A percentile compares a stretch with the other conserved stretches of the same genome.
These are phyloP conservation scores for Drosophila albomicans DNA, from an alignment of 1,140 invertebrate genomes.

Conservation along the genomic window DNA sequence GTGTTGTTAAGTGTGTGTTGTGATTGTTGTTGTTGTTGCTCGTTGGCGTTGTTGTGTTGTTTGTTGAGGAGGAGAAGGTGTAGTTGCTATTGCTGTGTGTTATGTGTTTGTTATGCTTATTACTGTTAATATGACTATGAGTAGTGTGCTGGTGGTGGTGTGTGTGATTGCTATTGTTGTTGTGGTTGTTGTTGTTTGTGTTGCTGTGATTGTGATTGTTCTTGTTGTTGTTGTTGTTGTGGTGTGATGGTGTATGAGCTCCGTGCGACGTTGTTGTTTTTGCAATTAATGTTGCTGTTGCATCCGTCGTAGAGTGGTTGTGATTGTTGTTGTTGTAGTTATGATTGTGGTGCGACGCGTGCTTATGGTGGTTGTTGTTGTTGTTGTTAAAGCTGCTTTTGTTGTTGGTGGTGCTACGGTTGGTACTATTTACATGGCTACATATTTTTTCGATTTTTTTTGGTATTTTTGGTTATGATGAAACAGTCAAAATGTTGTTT, in stretches of 20 bases:
- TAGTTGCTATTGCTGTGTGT: background rate
- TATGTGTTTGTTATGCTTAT: conserved; percentile 63
- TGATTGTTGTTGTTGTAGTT: conserved; percentile 62
- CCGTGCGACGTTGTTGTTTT: conserved; percentile 66
- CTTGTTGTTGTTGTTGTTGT: conserved; percentile 54
- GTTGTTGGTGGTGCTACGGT: conserved; percentile 67
- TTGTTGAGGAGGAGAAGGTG: conserved; percentile 5
- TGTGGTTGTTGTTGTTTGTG: conserved; percentile 41
- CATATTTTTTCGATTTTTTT: conserved; percentile 42
- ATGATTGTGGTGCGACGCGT: conserved; percentile 68
- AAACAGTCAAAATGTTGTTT: conserved; percentile 71
- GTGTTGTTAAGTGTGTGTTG: conserved; percentile 39
- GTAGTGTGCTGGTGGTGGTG: conserved; percentile 41
- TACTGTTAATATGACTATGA: conserved; percentile 60
- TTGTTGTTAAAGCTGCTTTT: conserved; percentile 67
- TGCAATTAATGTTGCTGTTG: conserved; percentile 41
- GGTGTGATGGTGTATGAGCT: conserved; percentile 54
- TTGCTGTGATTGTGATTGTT: conserved; percentile 16
- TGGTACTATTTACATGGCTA: conserved; percentile 84
- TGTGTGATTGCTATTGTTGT: conserved; percentile 32
- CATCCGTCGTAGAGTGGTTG: conserved; percentile 56
- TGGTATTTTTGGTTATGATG: conserved; percentile 51
- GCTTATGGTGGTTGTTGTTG: conserved; percentile 61
- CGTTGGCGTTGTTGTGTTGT: background rate
- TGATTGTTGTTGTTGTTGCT: conserved; percentile 30